Evolutionary conservation across 1,140 invertebrate genomes (phyloP).

Genomic region (Protaetia brevitarsis): DNA sequence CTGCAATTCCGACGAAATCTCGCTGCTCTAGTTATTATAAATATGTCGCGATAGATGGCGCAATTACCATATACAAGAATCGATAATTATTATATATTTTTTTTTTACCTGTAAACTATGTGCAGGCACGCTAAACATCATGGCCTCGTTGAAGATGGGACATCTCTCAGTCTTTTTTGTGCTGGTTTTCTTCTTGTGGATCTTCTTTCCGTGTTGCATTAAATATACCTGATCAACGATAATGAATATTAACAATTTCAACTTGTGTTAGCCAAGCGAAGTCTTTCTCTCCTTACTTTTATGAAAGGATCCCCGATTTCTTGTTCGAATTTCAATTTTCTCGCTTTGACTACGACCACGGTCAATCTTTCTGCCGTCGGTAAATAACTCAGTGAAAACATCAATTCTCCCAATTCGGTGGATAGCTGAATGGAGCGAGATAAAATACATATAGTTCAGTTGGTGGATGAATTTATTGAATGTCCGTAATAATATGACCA

Average conservation of each 20-base stretch:
- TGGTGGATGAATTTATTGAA: too few species aligned
- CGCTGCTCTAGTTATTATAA: too few species aligned
- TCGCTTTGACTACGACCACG: slow-evolving; percentile 76
- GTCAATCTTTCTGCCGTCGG: slow-evolving; percentile 76
- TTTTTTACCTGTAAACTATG: slow-evolving; percentile 58
- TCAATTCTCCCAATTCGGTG: slow-evolving; percentile 65
- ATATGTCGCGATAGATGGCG: too few species aligned
- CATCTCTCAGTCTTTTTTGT: slow-evolving; percentile 66
- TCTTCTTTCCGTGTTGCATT: slow-evolving; percentile 71
- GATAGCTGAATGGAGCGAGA: too few species aligned
- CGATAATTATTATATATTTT: neutral
- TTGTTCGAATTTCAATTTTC: slow-evolving; percentile 62
- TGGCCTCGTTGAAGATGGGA: slow-evolving; percentile 76
- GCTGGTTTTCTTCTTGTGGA: slow-evolving; percentile 73
- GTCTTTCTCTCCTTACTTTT: slow-evolving; percentile 48
- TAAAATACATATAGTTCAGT: too few species aligned
- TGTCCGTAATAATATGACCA: too few species aligned
- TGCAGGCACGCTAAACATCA: slow-evolving; percentile 73
- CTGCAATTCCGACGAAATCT: too few species aligned
- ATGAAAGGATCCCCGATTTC: slow-evolving; percentile 54
- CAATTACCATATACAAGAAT: neutral
- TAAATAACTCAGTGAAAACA: slow-evolving; percentile 80
- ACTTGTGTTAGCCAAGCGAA: neutral
- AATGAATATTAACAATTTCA: neutral
- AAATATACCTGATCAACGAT: slow-evolving; percentile 63